A percentile compares a stretch with the other conserved stretches of the same genome.
These are phyloP conservation scores for Oncorhynchus gorbuscha DNA, from an alignment of 2,113 vertebrate genomes.

Conservation along the genomic window DNA sequence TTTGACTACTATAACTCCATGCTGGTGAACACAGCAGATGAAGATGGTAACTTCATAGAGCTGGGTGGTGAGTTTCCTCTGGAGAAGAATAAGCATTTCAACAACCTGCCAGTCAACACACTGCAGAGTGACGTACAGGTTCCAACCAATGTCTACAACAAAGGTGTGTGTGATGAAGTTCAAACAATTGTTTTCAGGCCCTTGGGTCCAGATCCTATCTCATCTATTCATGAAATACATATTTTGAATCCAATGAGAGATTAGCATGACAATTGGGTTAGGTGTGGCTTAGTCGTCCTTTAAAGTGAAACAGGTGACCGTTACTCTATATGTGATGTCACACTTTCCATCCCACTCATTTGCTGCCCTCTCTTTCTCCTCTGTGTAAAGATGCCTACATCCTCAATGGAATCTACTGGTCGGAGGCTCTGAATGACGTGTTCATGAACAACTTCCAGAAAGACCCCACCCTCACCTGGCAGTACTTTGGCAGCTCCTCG, in stretches of 20 bases:
- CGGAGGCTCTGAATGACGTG: slow-evolving; percentile 90
- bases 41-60: slow-evolving; percentile 81
- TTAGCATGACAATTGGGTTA: not conserved
- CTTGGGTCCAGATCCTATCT: not conserved
- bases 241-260: not conserved
- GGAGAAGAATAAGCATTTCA: slow-evolving; percentile 92
- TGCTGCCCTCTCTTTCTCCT: not conserved
- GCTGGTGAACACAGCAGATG: slow-evolving; percentile 85
- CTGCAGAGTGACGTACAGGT: slow-evolving; percentile 88
- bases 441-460: slow-evolving; percentile 91
- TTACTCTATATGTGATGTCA: no score
- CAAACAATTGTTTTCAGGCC: not conserved
- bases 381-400: slow-evolving; percentile 83
- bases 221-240: not conserved
- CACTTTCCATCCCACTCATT: not conserved
- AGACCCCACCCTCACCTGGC: slow-evolving; percentile 95
- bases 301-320: not conserved
- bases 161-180: slow-evolving; percentile 74
- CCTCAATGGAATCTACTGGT: slow-evolving; percentile 94
- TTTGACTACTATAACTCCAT: slow-evolving; percentile 95
- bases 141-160: slow-evolving; percentile 96
- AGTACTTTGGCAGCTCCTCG: slow-evolving; percentile 92
- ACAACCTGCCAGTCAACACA: slow-evolving; percentile 88
- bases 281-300: not conserved
- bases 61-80: slow-evolving; percentile 88